Evolutionary conservation across 2,113 vertebrate genomes (phyloP), one percentile per base, ranked within the genome.

Genomic region (Spea bombifrons): DNA sequence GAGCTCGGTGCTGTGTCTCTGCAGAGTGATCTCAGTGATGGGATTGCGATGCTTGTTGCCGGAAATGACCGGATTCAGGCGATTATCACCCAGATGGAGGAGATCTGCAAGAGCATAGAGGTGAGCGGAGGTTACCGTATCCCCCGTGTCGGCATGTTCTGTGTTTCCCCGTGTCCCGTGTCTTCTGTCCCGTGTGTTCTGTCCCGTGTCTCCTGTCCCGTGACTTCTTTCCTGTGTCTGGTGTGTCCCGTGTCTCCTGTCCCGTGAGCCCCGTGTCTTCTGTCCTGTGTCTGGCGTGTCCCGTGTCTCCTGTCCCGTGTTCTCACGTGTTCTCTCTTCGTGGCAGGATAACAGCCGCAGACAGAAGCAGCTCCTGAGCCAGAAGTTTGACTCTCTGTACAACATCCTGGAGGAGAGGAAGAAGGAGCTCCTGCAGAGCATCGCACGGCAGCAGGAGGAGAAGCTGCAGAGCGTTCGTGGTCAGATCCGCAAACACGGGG

Each of bases 41-140:
- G 92, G 66, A 95, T 96, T 46, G 94, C 94, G 0, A 87, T 92
- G 88, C 83, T 96, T 86, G 93, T 96, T 80, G 94, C 94, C 0
- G 92, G 91, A 50, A 97, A 96, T 1, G 95, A 97, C 89, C 89
- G 94, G 1, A 87, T 95, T 85, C 94, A 98, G 86, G 92, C 91
- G 0, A 87, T 94, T 84, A 92, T 97, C 88, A 89, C 92, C 0
- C 94, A 96, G 89, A 94, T 97, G 94, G 95, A 97, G 74, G 92
- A 93, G 65, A 91, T 94, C 83, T 95, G 94, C 87, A 89, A 81
- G 82, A 90, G 88, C 8, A 87, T 95, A 0, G 93, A 97, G 92
- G 96, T 96, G 8, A 92, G 84, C 17, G 3, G 75, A 0, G 7
- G 4, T 0, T 63, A n/a, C 59, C 16, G 73, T 50, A 53, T 13